Base-by-base conservation (phyloP, 2,113 vertebrate species). In the Pelodiscus sinensis region DNA sequence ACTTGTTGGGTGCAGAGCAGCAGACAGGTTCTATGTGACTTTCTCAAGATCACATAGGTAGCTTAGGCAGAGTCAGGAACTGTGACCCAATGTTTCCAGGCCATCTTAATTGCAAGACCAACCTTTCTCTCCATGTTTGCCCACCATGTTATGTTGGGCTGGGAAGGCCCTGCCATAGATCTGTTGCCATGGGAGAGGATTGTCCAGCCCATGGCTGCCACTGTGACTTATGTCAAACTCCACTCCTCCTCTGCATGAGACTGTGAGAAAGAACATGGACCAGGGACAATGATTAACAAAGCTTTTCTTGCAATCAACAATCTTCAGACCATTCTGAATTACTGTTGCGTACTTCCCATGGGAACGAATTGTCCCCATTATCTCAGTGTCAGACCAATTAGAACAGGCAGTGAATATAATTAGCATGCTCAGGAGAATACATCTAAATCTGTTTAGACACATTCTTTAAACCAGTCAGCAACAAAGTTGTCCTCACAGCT, bases 391-490 rank as follows among this genome's bases (percentile, higher is more conserved):
- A 89, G 86, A 93, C 62, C 92, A 95, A 95, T 96, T 96, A 96
- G 50, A 95, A 90, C 50, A 91, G 92, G 93, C 95, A 96, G 90
- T 94, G 95, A 96, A 94, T 95, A 96, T 94, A 94, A 94, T 95
- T 96, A 94, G 79, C 87, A 86, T 71, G 89, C 89, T 96, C 86
- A 94, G 91, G 89, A 96, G 95, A 96, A 96, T 95, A 96, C 85
- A 96, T 94, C 88, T 95, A 96, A 95, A 96, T 85, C 91, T 96
- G 96, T 95, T 93, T 94, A 96, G 89, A 95, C 93, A 93, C 90
- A 94, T 96, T 96, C 96, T 82, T 95, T 95, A 86, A 86, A 94
- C 82, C 82, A 95, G 93, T 82, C 92, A 95, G 94, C 93, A 96
- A 90, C 96, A 95, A 96, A 95, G 95, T 87, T 81, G 88, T 84